Evolutionary conservation across 2,888 invertebrate genomes (phyloP).

Genomic region (Tenthredo scrophulariae): DNA sequence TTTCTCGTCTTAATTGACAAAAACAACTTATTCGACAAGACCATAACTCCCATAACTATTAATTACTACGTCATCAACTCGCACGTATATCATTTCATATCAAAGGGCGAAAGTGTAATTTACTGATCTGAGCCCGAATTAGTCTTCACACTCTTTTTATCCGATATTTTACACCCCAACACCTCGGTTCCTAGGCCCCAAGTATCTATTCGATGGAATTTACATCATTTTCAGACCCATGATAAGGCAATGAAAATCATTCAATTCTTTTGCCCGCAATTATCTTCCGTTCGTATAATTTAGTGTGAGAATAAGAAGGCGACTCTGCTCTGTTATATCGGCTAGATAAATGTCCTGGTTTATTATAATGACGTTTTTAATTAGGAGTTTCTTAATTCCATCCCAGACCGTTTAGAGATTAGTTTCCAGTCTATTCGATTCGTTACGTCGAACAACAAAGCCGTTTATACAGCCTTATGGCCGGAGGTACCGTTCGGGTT

Average conservation of each 20-base stretch:
- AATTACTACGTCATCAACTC: conserved; percentile 37
- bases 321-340: background rate
- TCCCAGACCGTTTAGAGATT: conserved; percentile 36
- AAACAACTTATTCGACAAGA: conserved; percentile 8
- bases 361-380: conserved; percentile 43
- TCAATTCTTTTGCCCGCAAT: background rate
- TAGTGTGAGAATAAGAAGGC: no score
- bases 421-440: conserved; percentile 44
- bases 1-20: conserved; percentile 33
- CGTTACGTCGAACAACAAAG: conserved; percentile 49
- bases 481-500: conserved; percentile 33
- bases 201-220: background rate
- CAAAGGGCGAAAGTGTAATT: conserved; percentile 23
- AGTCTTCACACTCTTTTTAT: conserved; percentile 22
- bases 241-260: background rate
- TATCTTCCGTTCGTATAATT: no score
- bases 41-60: conserved; percentile 41
- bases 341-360: background rate
- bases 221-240: background rate
- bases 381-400: conserved; percentile 27
- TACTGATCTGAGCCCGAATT: background rate
- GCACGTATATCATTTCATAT: conserved; percentile 19
- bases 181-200: background rate
- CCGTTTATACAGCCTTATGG: conserved; percentile 24
- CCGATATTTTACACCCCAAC: background rate